Conservation (phyloP, 2,888 invertebrate species). For the Philaethria dido region DNA sequence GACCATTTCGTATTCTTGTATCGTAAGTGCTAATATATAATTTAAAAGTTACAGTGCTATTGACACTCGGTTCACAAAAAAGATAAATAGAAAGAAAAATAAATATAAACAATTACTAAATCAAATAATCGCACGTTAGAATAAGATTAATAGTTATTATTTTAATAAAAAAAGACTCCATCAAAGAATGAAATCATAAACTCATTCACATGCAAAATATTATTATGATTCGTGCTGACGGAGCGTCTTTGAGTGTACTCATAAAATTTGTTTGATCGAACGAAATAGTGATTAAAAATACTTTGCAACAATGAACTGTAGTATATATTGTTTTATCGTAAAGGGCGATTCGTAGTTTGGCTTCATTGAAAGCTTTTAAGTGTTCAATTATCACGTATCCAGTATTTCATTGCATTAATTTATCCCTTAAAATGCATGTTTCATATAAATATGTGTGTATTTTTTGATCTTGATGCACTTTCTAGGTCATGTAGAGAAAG, state of each 20-base stretch:
- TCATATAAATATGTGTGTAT: neutral
- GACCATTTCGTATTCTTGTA: too few species aligned
- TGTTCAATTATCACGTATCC: slow-evolving; percentile 27
- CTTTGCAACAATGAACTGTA: neutral
- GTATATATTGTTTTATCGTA: slow-evolving; percentile 18
- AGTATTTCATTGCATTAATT: neutral
- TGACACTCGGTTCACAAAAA: too few species aligned
- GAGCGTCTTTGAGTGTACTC: neutral
- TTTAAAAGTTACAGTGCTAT: too few species aligned
- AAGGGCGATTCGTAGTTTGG: slow-evolving; percentile 23
- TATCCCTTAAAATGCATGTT: neutral
- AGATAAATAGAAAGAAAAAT: too few species aligned
- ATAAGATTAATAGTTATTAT: neutral
- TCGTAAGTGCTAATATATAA: too few species aligned
- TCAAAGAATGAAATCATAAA: neutral
- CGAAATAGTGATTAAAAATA: slow-evolving; percentile 5
- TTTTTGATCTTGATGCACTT: too few species aligned
- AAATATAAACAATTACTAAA: too few species aligned
- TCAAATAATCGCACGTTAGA: too few species aligned
- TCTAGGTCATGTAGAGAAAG: too few species aligned
- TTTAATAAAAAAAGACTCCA: neutral
- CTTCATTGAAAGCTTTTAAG: slow-evolving; percentile 35
- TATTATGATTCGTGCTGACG: neutral
- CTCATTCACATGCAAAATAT: neutral
- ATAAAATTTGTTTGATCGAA: neutral